Evolutionary conservation across 2,797 vertebrate species (phyloP), one percentile per base, ranked within the genome.

Genomic region (Ceryle rudis): DNA sequence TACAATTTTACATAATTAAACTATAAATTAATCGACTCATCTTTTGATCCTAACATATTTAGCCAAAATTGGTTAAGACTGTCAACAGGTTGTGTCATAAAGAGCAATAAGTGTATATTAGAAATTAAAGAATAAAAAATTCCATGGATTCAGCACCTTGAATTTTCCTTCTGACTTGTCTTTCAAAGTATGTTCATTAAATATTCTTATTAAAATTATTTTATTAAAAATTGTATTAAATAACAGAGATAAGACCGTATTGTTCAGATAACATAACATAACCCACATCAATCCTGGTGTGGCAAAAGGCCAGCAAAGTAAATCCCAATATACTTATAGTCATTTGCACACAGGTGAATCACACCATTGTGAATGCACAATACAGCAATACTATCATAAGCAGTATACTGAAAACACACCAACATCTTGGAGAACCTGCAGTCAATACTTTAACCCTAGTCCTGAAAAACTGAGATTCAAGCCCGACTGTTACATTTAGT

Each of bases 341-440:
- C 13, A 14, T 60, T 22, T 52, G 51, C 41, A 72, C 23, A 69
- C 5, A 20, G 2, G 6, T 10, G 72, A 87, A 69, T 80, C 28
- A 22, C 18, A 49, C 1, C 22, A 35, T 1, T 51, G 46, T 33
- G 11, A 87, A 61, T 0, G 1, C 10, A 58, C 1, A 79, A 57
- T 7, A 23, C 13, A 75, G 44, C 17, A 54, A 26, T 5, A 70
- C 20, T 18, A 64, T 0, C 14, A 0, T 44, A 70, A 80, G 20
- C 4, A 4, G 44, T 47, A 20, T 10, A 74, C 14, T 26, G 14
- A 5, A 78, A 64, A 26, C n/a, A 28, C 19, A 90, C 6, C 3
- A 84, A 33, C 21, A 51, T 13, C 13, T 25, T 77, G 42, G 8
- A 91, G 17, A 19, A 80, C 19, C 20, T 35, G 11, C 57, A 77